These are phyloP conservation scores for Hiodon alosoides DNA, from an alignment of 2,113 vertebrate genomes.

Conservation along the genomic window DNA sequence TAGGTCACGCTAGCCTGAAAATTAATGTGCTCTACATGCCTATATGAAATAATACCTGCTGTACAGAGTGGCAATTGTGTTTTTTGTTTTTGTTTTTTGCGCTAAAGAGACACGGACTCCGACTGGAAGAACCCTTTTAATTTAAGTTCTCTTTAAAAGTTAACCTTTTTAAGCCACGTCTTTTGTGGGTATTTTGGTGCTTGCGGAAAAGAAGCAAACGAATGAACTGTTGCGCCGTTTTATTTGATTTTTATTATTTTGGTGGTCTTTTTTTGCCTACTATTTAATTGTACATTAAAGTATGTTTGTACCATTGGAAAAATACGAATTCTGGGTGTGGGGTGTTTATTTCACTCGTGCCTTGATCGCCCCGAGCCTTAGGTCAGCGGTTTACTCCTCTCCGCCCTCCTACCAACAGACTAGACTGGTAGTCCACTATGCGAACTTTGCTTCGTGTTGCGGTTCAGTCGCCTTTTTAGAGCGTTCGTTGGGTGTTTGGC, in stretches of 20 bases:
- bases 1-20: constrained; percentile 53
- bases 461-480: too few relatives aligned
- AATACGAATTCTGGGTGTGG: constrained; percentile 29
- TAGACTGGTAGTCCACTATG: too few relatives aligned
- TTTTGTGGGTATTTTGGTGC: constrained; percentile 66
- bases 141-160: constrained; percentile 65
- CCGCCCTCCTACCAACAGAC: too few relatives aligned
- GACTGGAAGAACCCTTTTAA: constrained; percentile 61
- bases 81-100: constrained; percentile 55
- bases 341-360: constrained; percentile 15
- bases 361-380: background rate
- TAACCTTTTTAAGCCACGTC: constrained; percentile 61
- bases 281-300: constrained; percentile 80
- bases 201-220: constrained; percentile 58
- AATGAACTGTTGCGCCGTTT: constrained; percentile 64
- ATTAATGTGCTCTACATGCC: constrained; percentile 66
- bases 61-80: constrained; percentile 68
- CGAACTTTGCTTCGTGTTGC: too few relatives aligned
- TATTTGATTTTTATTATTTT: constrained; percentile 66
- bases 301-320: constrained; percentile 72
- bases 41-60: constrained; percentile 65
- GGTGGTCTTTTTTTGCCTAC: constrained; percentile 68
- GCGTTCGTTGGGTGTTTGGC: background rate
- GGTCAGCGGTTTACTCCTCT: background rate
- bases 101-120: constrained; percentile 55